Conservation (phyloP, 1,140 invertebrate species). For the Scaptodrosophila lebanonensis region DNA sequence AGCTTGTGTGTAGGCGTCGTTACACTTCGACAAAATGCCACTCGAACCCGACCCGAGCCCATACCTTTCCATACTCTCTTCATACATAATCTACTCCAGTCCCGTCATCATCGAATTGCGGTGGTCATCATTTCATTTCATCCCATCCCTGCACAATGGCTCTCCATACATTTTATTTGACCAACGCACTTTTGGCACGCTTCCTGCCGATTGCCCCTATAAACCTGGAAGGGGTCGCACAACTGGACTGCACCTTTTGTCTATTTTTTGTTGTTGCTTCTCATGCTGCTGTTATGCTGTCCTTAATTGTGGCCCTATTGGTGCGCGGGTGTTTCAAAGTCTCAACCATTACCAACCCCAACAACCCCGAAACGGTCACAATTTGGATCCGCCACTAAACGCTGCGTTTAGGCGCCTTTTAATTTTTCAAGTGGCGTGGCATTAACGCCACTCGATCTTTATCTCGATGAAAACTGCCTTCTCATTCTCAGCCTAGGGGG, state of each 20-base stretch:
- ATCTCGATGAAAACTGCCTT: conserved; percentile 70
- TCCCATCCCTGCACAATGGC: conserved; percentile 43
- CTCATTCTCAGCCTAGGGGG: conserved; percentile 35
- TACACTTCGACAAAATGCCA: conserved; percentile 34
- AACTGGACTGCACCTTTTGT: too few relatives aligned
- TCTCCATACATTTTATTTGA: conserved; percentile 38
- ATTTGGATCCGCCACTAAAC: conserved; percentile 41
- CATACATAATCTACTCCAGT: conserved; percentile 18
- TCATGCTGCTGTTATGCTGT: too few relatives aligned
- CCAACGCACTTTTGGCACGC: conserved; percentile 67
- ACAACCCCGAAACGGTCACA: neutral
- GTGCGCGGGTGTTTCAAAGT: conserved; percentile 15
- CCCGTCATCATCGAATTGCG: conserved; percentile 14
- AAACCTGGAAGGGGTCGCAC: too few relatives aligned
- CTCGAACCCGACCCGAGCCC: conserved; percentile 39
- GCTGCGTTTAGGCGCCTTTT: conserved; percentile 53
- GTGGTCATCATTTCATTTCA: conserved; percentile 47
- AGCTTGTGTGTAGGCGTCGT: conserved; percentile 68
- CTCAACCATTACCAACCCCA: neutral
- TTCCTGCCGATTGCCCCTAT: conserved; percentile 49
- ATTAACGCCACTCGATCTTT: conserved; percentile 51
- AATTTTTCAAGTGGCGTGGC: conserved; percentile 58
- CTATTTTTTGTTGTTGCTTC: too few relatives aligned
- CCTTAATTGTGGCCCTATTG: neutral
- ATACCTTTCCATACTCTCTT: conserved; percentile 32